phyloP scores from a whole-genome alignment of 2,888 invertebrate species.

The Eupithecia centaureata region DNA sequence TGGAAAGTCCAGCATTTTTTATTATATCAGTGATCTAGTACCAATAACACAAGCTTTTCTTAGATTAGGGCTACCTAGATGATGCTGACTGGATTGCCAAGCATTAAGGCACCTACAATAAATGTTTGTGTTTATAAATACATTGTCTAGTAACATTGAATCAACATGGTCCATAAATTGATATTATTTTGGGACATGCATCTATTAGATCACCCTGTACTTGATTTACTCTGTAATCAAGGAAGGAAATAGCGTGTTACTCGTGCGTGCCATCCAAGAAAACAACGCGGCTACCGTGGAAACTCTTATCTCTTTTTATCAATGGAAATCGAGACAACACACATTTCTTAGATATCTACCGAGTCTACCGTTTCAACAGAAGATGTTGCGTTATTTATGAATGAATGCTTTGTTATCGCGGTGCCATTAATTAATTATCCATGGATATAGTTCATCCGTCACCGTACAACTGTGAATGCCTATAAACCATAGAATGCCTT shows the following conservation, averaged over 20 bases:
- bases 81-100: too few relatives aligned
- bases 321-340: conserved; percentile 35
- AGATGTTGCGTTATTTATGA: conserved; percentile 12
- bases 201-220: not conserved
- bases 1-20: too few relatives aligned
- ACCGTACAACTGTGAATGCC: too few relatives aligned
- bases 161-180: not conserved
- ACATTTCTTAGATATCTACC: conserved; percentile 34
- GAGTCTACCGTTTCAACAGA: not conserved
- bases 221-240: conserved; percentile 22
- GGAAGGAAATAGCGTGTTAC: conserved; percentile 44
- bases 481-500: too few relatives aligned
- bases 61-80: too few relatives aligned
- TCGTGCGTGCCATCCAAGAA: conserved; percentile 33
- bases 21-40: too few relatives aligned
- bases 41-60: too few relatives aligned
- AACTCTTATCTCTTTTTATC: conserved; percentile 47
- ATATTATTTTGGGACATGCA: not conserved
- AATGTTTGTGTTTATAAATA: too few relatives aligned
- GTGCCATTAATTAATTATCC: too few relatives aligned
- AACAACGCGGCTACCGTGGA: conserved; percentile 40
- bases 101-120: too few relatives aligned
- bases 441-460: too few relatives aligned
- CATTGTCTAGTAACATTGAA: not conserved
- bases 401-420: not conserved